Evolutionary conservation across 2,888 invertebrate species (phyloP).

Genomic region (Tinea trinotella): DNA sequence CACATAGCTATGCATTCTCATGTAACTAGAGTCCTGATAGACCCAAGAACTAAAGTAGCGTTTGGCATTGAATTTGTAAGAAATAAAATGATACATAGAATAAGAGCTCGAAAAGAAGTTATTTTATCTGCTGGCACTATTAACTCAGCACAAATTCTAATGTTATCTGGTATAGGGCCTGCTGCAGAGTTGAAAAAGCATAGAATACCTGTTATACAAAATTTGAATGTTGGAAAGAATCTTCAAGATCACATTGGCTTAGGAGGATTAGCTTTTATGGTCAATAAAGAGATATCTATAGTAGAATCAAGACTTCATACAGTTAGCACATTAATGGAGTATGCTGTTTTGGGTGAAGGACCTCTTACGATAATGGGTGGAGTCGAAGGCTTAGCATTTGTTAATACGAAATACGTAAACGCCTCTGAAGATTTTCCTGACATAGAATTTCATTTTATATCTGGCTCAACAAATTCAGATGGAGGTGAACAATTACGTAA

Average conservation of each 20-base stretch:
- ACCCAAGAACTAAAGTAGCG: constrained; percentile 81
- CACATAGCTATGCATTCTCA: constrained; percentile 88
- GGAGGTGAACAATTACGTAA: constrained; percentile 86
- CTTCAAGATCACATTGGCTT: constrained; percentile 92
- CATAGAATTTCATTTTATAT: constrained; percentile 90
- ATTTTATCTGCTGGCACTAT: constrained; percentile 93
- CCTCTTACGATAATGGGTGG: constrained; percentile 90
- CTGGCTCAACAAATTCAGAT: constrained; percentile 89
- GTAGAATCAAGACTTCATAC: constrained; percentile 85
- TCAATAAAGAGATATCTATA: constrained; percentile 84
- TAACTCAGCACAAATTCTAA: constrained; percentile 93
- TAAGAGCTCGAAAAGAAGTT: constrained; percentile 87
- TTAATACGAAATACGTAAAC: constrained; percentile 89
- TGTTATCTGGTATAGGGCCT: constrained; percentile 93
- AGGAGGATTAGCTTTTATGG: constrained; percentile 87
- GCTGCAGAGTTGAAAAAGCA: constrained; percentile 79
- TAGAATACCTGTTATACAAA: constrained; percentile 84
- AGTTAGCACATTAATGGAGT: constrained; percentile 84
- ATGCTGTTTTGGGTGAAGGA: constrained; percentile 86
- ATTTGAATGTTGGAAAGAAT: constrained; percentile 87
- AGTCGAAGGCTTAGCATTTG: constrained; percentile 90
- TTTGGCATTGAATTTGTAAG: constrained; percentile 87
- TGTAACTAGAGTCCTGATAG: constrained; percentile 81
- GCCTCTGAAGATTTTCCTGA: constrained; percentile 87
- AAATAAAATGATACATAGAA: constrained; percentile 79